phyloP scores from a whole-genome alignment of 2,888 invertebrate genomes.

The Hypomecis atomaria region DNA sequence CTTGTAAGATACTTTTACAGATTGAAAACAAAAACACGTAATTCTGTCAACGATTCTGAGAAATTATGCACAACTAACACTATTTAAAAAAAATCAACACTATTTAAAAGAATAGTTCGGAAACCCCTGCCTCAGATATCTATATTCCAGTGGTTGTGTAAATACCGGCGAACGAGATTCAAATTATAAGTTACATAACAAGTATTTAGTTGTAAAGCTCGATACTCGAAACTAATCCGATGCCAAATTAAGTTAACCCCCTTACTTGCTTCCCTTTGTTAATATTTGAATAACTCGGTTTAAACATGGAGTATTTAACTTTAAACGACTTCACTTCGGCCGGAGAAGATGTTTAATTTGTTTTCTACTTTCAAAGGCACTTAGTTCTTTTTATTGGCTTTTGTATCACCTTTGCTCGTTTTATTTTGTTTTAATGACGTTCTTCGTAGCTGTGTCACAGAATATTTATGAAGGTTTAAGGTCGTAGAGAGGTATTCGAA shows the following conservation, averaged over 20 bases:
- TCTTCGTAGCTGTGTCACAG: not conserved
- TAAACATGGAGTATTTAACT: constrained; percentile 51
- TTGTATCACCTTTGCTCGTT: constrained; percentile 12
- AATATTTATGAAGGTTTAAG: too few relatives aligned
- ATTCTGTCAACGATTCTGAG: too few relatives aligned
- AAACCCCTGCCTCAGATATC: not conserved
- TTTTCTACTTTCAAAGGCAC: constrained; percentile 38
- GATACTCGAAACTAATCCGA: constrained; percentile 46
- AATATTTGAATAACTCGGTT: constrained; percentile 56
- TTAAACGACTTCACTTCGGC: constrained; percentile 50
- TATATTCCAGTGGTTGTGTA: constrained; percentile 12
- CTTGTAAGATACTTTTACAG: too few relatives aligned
- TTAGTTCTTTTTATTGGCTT: constrained; percentile 35
- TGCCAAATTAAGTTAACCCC: constrained; percentile 52
- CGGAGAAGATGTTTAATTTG: constrained; percentile 49
- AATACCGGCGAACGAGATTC: constrained; percentile 19
- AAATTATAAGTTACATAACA: constrained; percentile 31
- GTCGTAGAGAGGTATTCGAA: too few relatives aligned
- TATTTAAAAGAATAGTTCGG: not conserved
- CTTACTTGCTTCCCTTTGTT: constrained; percentile 48
- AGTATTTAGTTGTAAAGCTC: constrained; percentile 38
- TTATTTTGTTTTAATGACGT: not conserved
- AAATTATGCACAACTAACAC: too few relatives aligned
- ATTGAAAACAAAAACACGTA: too few relatives aligned
- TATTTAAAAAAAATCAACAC: too few relatives aligned